Conservation (phyloP, 2,888 invertebrate genomes). For the Rhimphoctona megacephalus region DNA sequence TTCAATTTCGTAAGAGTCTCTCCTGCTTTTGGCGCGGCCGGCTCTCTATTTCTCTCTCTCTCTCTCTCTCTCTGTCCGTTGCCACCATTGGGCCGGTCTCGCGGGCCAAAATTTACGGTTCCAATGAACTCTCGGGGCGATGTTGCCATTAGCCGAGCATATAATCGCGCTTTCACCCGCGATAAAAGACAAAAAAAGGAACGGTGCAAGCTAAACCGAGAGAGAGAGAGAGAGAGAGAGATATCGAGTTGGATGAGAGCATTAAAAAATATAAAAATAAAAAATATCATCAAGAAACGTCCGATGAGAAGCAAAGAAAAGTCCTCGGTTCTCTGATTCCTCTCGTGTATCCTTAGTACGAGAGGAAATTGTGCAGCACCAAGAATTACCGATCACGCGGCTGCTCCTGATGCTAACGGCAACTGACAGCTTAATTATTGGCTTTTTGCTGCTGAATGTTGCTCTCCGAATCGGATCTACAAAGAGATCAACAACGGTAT, state of each 20-base stretch:
- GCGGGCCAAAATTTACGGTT: conserved; percentile 64
- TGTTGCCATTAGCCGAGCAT: conserved; percentile 54
- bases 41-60: conserved; percentile 7
- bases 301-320: background rate
- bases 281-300: conserved; percentile 27
- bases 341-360: background rate
- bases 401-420: conserved; percentile 18
- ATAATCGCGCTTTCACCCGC: conserved; percentile 66
- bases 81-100: conserved; percentile 52
- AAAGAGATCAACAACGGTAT: conserved; percentile 29
- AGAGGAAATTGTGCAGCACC: conserved; percentile 16
- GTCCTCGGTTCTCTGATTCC: background rate
- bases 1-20: conserved; percentile 59
- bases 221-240: background rate
- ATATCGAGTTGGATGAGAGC: background rate
- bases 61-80: background rate
- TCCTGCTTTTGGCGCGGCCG: conserved; percentile 7
- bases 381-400: conserved; percentile 39
- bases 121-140: conserved; percentile 60
- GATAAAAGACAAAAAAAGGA: conserved; percentile 36
- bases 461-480: conserved; percentile 47
- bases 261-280: background rate
- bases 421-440: conserved; percentile 65
- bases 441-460: conserved; percentile 46
- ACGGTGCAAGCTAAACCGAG: background rate